Base-by-base conservation (phyloP, 2,113 vertebrate species). In the Protobothrops mucrosquamatus region DNA sequence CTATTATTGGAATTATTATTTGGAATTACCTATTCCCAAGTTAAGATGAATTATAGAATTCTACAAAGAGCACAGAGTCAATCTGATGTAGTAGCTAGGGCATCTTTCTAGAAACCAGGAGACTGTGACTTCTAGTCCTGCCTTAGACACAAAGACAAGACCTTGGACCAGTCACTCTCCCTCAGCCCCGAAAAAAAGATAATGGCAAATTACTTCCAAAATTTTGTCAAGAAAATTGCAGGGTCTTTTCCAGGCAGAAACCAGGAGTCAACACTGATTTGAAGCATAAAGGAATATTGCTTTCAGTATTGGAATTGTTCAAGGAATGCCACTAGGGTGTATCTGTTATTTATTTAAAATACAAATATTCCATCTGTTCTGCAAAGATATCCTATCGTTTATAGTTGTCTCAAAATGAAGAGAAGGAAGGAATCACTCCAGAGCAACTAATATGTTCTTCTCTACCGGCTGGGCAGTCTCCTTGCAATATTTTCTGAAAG, bases 401-500 rank as follows among this genome's bases (percentile, higher is more conserved):
- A 34, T 74, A 43, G 18, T 81, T 22, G 69, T 92, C 90, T 93
- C 55, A 55, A 92, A 94, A 91, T 12, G 0, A 61, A 46, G 8
- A 26, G n/a, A 52, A 24, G 34, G 18, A 43, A 26, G 12, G 39
- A 18, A 55, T 43, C 51, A 9, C 39, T 39, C 1, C 57, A 57
- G 48, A 39, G 26, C 64, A 93, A 85, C 22, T 52, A n/a, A 29
- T n/a, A 46, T 94, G 92, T 95, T 81, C 91, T 94, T 93, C 56
- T 59, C 94, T 95, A 55, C 89, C 95, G 95, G 90, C 85, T 69
- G 93, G 94, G 92, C 94, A 93, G 34, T 48, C 92, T 29, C 23
- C 92, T 94, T 96, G 96, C 95, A 96, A 26, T 93, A 57, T 95
- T 94, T 88, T 93, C 95, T 92, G 93, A 46, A 93, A 51, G 85